Conservation (phyloP, 92 coral and sea anemone species). For the Pocillopora meandrina region DNA sequence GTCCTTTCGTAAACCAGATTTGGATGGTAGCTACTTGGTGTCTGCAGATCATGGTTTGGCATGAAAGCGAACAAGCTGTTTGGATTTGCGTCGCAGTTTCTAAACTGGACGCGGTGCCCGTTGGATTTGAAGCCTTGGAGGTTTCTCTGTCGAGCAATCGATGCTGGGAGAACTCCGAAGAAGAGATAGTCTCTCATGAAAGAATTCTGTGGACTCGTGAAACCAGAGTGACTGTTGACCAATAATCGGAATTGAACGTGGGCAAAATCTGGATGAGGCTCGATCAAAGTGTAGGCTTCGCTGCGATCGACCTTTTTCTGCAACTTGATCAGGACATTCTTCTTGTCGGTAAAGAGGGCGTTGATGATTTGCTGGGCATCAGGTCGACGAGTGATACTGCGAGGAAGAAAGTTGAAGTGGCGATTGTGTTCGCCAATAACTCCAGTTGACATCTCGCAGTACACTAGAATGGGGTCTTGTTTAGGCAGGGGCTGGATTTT, state of each 20-base stretch:
- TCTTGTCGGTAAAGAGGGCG: conserved; percentile 45
- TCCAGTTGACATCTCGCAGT: conserved; percentile 59
- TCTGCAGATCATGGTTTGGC: conserved; percentile 51
- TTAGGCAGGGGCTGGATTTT: not conserved
- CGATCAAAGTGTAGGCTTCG: conserved; percentile 27
- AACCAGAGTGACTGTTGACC: conserved; percentile 49
- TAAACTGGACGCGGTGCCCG: conserved; percentile 25
- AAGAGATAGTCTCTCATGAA: conserved; percentile 42
- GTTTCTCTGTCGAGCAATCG: not conserved
- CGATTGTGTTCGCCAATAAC: conserved; percentile 24
- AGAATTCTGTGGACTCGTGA: conserved; percentile 38
- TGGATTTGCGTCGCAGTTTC: conserved; percentile 59
- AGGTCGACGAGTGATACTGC: conserved; percentile 25
- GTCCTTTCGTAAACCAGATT: conserved; percentile 36
- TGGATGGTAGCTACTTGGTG: not conserved
- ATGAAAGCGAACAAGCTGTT: conserved; percentile 65
- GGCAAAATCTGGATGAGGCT: not conserved
- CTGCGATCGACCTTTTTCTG: conserved; percentile 47
- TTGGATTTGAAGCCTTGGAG: conserved; percentile 60
- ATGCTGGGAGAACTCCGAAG: conserved; percentile 51
- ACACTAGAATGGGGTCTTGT: conserved; percentile 25
- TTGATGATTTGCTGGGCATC: conserved; percentile 12
- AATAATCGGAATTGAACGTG: not conserved
- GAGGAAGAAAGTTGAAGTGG: conserved; percentile 63
- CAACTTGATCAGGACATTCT: conserved; percentile 48